A percentile compares a stretch with the other conserved stretches of the same genome.
Evolutionary conservation across 2,797 vertebrate genomes (phyloP).

Genomic region (Acridotheres tristis): DNA sequence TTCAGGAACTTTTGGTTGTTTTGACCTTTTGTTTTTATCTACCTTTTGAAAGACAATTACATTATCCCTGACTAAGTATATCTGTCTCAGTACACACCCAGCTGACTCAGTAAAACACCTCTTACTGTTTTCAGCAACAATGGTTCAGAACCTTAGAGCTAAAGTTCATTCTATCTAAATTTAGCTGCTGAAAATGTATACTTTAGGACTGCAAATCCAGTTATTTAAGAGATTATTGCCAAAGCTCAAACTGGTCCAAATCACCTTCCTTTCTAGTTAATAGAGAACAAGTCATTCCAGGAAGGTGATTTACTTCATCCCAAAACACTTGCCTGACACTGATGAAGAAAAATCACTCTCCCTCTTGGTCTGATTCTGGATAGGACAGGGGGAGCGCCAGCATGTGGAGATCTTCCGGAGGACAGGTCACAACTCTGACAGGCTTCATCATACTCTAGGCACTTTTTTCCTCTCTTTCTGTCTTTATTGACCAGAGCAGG

Average conservation of each 20-base stretch:
- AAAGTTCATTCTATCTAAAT: not conserved
- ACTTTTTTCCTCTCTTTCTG: not conserved
- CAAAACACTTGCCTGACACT: not conserved
- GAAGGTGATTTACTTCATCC: not conserved
- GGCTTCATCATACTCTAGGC: not conserved
- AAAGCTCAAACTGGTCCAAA: not conserved
- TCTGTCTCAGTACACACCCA: not conserved
- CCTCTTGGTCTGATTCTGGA: not conserved
- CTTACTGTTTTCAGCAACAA: not conserved
- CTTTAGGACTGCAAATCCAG: not conserved
- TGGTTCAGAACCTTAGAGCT: not conserved
- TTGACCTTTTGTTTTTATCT: not conserved
- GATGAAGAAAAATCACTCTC: not conserved
- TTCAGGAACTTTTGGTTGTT: not conserved
- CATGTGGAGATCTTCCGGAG: rapidly evolving
- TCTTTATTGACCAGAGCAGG: not conserved
- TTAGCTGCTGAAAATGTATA: not conserved
- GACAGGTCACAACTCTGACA: not conserved
- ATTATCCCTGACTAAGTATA: not conserved
- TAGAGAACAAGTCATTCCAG: not conserved
- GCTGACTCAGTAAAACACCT: not conserved
- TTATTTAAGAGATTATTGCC: not conserved
- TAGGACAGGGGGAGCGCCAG: rapidly evolving
- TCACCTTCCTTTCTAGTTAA: not conserved
- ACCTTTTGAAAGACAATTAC: not conserved